Conservation (phyloP, 2,797 vertebrate genomes). For the Tapera naevia region DNA sequence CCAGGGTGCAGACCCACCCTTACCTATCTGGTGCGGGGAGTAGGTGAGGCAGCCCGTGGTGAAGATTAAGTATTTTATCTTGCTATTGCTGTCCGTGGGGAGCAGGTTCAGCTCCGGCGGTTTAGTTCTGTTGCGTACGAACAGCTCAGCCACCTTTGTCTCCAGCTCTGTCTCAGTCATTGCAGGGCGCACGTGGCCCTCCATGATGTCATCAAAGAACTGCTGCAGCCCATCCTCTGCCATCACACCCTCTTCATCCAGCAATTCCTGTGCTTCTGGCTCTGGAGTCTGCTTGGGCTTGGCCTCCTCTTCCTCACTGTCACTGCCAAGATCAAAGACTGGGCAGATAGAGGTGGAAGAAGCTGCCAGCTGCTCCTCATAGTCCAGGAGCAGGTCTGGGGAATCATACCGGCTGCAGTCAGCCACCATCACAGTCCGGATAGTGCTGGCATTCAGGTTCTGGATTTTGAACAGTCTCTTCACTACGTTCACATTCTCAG, state of each 20-base stretch:
- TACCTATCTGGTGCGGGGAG: conserved; percentile 97
- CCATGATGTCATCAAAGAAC: conserved; percentile 59
- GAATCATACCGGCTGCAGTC: conserved; percentile 89
- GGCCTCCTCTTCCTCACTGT: conserved; percentile 81
- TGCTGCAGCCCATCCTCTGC: conserved; percentile 72
- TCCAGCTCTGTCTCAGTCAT: conserved; percentile 82
- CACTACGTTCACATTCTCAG: conserved; percentile 94
- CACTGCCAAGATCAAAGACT: conserved; percentile 82
- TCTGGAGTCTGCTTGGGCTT: background rate
- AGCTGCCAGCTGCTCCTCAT: conserved; percentile 77
- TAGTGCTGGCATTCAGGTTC: conserved; percentile 95
- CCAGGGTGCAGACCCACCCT: background rate
- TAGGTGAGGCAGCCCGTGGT: conserved; percentile 98
- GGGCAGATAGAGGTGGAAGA: conserved; percentile 46
- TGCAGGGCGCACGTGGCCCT: conserved; percentile 68
- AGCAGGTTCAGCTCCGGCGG: conserved; percentile 72
- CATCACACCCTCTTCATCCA: background rate
- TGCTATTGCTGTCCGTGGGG: conserved; percentile 69
- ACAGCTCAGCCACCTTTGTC: conserved; percentile 85
- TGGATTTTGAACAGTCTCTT: conserved; percentile 98
- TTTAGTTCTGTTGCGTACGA: conserved; percentile 86
- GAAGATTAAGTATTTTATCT: conserved; percentile 94
- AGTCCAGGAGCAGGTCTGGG: conserved; percentile 88
- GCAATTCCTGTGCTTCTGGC: conserved; percentile 14
- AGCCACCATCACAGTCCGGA: conserved; percentile 96